phyloP scores from a whole-genome alignment of 1,140 invertebrate genomes.

The Ridgeia piscesae region DNA sequence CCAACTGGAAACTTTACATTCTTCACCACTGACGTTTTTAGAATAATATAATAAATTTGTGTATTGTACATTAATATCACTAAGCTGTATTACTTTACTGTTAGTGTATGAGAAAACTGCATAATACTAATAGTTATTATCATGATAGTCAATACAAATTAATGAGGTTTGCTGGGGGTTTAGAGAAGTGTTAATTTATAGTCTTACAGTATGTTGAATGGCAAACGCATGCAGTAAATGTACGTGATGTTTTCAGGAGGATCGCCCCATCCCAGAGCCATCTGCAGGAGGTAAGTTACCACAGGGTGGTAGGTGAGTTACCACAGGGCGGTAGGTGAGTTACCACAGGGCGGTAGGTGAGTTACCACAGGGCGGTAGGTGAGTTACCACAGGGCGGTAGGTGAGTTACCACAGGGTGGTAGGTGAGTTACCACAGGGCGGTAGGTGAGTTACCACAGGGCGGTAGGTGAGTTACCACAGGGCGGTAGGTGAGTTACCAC shows the following conservation, averaged over 20 bases:
- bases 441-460: too few species aligned
- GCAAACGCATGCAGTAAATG: too few species aligned
- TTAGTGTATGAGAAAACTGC: neutral
- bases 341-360: neutral
- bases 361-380: neutral
- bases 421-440: too few species aligned
- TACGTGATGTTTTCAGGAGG: slow-evolving; percentile 8
- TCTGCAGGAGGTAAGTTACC: neutral
- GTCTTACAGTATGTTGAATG: neutral
- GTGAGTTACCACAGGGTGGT: too few species aligned
- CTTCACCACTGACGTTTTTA: neutral
- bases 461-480: too few species aligned
- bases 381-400: too few species aligned
- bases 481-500: neutral
- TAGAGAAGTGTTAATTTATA: neutral
- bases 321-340: neutral
- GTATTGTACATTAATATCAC: too few species aligned
- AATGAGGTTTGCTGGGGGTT: neutral
- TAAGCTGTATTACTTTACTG: too few species aligned
- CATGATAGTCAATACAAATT: neutral
- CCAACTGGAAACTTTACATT: too few species aligned
- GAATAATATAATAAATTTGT: neutral
- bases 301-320: neutral
- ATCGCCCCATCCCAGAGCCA: slow-evolving; percentile 11
- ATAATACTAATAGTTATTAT: neutral